Evolutionary conservation across 2,797 vertebrate genomes (phyloP), one percentile per base, ranked within the genome.

Genomic region (Gallinago nigripennis): DNA sequence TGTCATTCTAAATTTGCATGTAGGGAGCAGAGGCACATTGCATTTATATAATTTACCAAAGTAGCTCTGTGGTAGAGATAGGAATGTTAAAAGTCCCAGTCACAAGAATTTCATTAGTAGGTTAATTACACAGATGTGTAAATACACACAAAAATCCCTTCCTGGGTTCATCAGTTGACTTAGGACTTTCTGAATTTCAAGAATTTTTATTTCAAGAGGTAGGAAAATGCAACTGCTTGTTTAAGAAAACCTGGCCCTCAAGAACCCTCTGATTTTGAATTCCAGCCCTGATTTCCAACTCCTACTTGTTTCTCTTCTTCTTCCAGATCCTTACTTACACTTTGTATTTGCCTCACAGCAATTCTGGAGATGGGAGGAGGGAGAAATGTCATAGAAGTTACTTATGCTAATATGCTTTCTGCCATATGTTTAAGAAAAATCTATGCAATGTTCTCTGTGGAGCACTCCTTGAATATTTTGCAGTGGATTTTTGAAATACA

Each of bases 401-500:
- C 64, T 94, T 76, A 89, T 91, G 45, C 50, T 95, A 90, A 82
- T 92, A 73, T 82, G 64, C 31, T 87, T 90, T 95, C 78, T 95
- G 78, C 78, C 92, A 80, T 95, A 95, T 94, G 92, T 84, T 95
- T 94, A 91, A 91, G 75, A 89, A 92, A 91, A 92, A 77, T 87
- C 56, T 31, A 56, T 91, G 64, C 45, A 24, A 28, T 48, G 7
- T 39, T 88, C n/a, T 92, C 70, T 76, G 27, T 85, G 85, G 50
- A 94, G 27, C 48, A 65, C 64, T 77, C 27, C 61, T 77, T 73
- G 81, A 86, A 79, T 88, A 88, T 70, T 93, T 90, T 94, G 77
- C 61, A 72, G 43, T 27, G 48, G 57, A 68, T 92, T 90, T 96
- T 88, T 71, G 31, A 86, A 89, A 63, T 33, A 84, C 37, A 53